Evolutionary conservation across 2,113 vertebrate genomes (phyloP).

Genomic region (Ifrita kowaldi): DNA sequence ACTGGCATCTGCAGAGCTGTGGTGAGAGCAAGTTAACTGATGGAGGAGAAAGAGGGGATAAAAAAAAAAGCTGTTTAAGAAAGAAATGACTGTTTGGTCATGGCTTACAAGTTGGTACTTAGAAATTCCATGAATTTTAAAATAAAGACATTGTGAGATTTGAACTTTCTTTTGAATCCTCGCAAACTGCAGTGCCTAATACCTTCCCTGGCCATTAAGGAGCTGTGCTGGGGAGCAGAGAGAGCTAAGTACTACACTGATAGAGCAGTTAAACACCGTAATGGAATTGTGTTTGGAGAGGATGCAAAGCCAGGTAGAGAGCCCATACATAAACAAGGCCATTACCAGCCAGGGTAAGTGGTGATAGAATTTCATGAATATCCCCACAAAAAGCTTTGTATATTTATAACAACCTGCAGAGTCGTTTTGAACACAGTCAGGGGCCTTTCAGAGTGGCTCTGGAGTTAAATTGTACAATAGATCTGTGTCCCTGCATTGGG

Average conservation of each 20-base stretch:
- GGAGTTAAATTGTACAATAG: neutral
- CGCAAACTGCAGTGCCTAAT: neutral
- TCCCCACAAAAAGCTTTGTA: constrained; percentile 40
- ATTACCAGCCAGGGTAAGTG: constrained; percentile 45
- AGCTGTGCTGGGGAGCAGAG: constrained; percentile 28
- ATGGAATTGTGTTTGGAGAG: constrained; percentile 56
- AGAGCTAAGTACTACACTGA: constrained; percentile 18
- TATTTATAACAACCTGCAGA: constrained; percentile 55
- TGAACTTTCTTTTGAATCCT: constrained; percentile 37
- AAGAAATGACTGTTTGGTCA: constrained; percentile 16
- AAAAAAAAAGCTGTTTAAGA: neutral
- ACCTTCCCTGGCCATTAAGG: constrained; percentile 36
- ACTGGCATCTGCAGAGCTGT: neutral
- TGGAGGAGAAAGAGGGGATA: neutral
- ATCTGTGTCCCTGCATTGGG: neutral
- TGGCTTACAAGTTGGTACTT: constrained; percentile 49
- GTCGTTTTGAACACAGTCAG: constrained; percentile 35
- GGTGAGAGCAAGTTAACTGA: neutral
- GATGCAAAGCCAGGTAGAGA: constrained; percentile 38
- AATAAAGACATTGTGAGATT: constrained; percentile 33
- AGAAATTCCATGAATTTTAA: constrained; percentile 71
- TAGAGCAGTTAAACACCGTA: constrained; percentile 42
- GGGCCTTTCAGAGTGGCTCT: neutral
- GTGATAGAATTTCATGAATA: constrained; percentile 62
- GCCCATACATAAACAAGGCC: constrained; percentile 60